Conservation (phyloP, 2,888 invertebrate species). For the Diplazon laetatorius region DNA sequence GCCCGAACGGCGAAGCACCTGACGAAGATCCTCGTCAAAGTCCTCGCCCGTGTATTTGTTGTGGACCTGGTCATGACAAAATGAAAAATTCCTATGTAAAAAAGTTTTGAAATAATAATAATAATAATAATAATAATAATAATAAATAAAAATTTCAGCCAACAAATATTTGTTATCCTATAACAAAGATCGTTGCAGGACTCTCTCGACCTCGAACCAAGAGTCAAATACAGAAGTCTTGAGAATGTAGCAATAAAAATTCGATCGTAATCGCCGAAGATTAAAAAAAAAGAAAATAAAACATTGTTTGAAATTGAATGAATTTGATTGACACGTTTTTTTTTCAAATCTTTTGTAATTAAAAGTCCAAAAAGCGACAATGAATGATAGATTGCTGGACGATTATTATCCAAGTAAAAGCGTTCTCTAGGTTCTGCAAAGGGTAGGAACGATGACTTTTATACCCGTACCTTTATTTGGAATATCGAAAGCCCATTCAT, state of each 20-base stretch:
- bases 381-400: not conserved
- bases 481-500: conserved; percentile 99
- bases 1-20: conserved; percentile 92
- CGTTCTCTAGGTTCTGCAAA: not conserved
- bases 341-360: not conserved
- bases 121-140: too few relatives aligned
- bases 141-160: not conserved
- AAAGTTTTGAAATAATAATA: conserved; percentile 12
- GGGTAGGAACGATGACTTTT: too few relatives aligned
- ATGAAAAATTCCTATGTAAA: not conserved
- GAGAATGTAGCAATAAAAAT: too few relatives aligned
- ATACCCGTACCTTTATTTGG: conserved; percentile 97
- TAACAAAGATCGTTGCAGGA: too few relatives aligned
- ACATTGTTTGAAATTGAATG: too few relatives aligned
- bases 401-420: not conserved
- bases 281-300: too few relatives aligned
- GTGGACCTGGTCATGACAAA: conserved; percentile 88
- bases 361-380: not conserved
- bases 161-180: not conserved
- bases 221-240: too few relatives aligned
- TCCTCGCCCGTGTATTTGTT: conserved; percentile 99
- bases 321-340: not conserved
- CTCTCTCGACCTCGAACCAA: too few relatives aligned
- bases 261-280: too few relatives aligned
- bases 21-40: conserved; percentile 98